phyloP scores from a whole-genome alignment of 2,113 vertebrate species.

The Pontoporia blainvillei region DNA sequence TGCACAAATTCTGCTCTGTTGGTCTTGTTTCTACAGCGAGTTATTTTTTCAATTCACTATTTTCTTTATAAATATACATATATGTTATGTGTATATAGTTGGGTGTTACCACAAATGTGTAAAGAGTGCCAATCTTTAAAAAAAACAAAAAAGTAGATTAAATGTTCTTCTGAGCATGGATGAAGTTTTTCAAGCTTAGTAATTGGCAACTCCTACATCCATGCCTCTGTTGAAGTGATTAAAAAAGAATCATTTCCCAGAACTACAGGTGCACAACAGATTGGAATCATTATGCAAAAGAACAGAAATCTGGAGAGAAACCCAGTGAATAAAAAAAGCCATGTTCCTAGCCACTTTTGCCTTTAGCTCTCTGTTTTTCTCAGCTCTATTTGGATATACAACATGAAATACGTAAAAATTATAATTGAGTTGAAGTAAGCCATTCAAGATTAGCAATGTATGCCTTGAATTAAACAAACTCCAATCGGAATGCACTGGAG shows the following conservation, averaged over 20 bases:
- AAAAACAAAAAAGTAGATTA: slow-evolving; percentile 65
- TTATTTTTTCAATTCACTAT: background rate
- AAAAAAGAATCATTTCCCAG: slow-evolving; percentile 72
- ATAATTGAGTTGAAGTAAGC: background rate
- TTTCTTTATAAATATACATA: background rate
- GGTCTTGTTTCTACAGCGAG: background rate
- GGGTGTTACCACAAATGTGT: background rate
- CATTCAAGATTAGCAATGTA: slow-evolving; percentile 13
- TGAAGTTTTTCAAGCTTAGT: slow-evolving; percentile 66
- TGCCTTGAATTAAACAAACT: slow-evolving; percentile 21
- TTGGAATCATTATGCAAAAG: slow-evolving; percentile 54
- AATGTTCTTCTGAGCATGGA: slow-evolving; percentile 55
- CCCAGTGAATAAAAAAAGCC: slow-evolving; percentile 11
- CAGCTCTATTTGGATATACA: slow-evolving; percentile 41
- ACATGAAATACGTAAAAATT: slow-evolving; percentile 40
- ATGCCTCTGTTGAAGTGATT: slow-evolving; percentile 69
- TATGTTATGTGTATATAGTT: background rate
- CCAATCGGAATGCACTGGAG: background rate
- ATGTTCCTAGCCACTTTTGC: slow-evolving; percentile 47
- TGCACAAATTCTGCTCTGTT: background rate
- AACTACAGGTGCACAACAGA: slow-evolving; percentile 79
- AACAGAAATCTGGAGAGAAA: slow-evolving; percentile 65
- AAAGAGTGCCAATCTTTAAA: background rate
- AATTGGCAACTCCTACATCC: slow-evolving; percentile 57
- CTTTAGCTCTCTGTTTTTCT: background rate